Evolutionary conservation across 2,113 vertebrate genomes (phyloP), one percentile per base, ranked within the genome.

Genomic region (Mustela nigripes): DNA sequence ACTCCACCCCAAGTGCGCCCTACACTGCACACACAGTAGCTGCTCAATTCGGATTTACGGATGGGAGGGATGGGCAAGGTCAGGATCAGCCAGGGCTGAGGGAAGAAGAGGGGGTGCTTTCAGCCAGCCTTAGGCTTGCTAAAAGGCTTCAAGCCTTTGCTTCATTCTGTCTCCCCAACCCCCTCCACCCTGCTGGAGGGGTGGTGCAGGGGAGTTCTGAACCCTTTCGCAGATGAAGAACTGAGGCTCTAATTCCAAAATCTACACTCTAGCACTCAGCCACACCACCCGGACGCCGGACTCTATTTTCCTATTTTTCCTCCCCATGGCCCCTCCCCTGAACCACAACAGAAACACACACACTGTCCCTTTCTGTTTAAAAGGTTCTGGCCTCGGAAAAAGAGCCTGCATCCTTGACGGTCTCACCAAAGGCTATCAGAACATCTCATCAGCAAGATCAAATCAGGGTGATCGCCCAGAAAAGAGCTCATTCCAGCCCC

Each of bases 91-190:
- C 1, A 56, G 36, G 33, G 67, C 63, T 11, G 22, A 67, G 19
- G 39, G 31, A 11, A 9, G 24, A 69, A 39, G 7, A 2, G 31
- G 4, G 4, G 42, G 24, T 4, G 0, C 50, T 21, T 63, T 39
- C 16, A 28, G 42, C 28, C 53, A 12, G 5, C 4, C 0, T 2
- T 2, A 26, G 28, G 36, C 10, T 33, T 15, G 10, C 18, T 2
- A 10, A 28, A 28, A 53, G 58, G 39, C 48, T 18, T 42, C 83
- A 21, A 26, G 16, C 18, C 4, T 18, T 62, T n/a, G 19, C 58
- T 36, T 81, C 83, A 62, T 80, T 71, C 19, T 33, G 12, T 60
- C 69, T 28, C 63, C 53, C 33, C 3, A 9, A 19, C 11, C 36
- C 7, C 2, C 19, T 8, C 53, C 18, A 9, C 53, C 50, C 28